Percentiles rank a stretch among this genome's conserved stretches.
phyloP scores from a whole-genome alignment of 23 tunicate genomes.

The Trididemnum nubilum region DNA sequence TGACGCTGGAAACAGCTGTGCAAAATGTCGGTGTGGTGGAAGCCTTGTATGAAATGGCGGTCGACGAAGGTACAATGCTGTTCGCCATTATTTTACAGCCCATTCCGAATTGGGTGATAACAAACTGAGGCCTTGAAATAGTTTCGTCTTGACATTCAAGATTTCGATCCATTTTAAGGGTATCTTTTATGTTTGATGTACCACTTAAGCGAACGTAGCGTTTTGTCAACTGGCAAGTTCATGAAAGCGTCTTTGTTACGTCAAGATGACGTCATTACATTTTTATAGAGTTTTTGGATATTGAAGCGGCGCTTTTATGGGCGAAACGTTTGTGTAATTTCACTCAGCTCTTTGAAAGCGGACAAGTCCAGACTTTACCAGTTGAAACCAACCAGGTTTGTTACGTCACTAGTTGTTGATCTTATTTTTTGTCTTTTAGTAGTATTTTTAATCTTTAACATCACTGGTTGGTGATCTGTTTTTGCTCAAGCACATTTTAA shows the following conservation, averaged over 20 bases:
- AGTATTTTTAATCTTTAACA: too few species aligned
- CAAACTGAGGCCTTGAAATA: too few species aligned
- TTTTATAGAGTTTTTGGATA: conserved; percentile 31
- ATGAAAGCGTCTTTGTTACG: too few species aligned
- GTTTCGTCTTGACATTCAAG: neutral
- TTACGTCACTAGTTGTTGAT: too few species aligned
- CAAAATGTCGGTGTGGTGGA: conserved; percentile 67
- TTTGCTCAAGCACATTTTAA: too few species aligned
- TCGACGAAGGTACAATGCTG: conserved; percentile 85
- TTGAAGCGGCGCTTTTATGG: conserved; percentile 53
- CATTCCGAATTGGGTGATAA: neutral
- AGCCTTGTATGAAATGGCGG: conserved; percentile 46
- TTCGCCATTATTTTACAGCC: too few species aligned
- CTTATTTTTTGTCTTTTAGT: too few species aligned
- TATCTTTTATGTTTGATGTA: too few species aligned
- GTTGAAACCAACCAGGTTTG: conserved; percentile 73
- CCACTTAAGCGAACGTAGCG: too few species aligned
- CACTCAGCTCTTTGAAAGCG: conserved; percentile 37
- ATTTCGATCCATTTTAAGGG: neutral
- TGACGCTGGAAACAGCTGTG: conserved; percentile 56
- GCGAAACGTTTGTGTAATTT: conserved; percentile 45
- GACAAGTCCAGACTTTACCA: conserved; percentile 38
- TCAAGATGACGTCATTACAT: too few species aligned
- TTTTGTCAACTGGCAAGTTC: too few species aligned
- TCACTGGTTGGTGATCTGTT: too few species aligned